Conservation (phyloP, 1,140 invertebrate species). For the Cotesia typhae region DNA sequence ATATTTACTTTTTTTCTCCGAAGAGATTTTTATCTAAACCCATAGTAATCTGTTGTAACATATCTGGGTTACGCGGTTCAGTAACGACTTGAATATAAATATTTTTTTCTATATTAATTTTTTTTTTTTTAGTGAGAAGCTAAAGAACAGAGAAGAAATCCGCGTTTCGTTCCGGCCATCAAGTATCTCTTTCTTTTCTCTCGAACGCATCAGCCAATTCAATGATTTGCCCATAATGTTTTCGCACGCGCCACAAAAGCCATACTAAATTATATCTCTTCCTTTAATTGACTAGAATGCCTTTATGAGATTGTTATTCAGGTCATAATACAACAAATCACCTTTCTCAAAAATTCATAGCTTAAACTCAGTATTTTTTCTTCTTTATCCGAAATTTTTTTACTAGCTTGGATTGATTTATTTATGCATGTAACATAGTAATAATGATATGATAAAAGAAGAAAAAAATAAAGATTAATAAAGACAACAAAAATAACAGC, state of each 20-base stretch:
- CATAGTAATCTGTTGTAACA: constrained; percentile 32
- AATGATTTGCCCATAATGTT: constrained; percentile 16
- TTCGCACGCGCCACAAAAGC: constrained; percentile 35
- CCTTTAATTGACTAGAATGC: constrained; percentile 35
- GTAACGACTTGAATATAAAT: constrained; percentile 32
- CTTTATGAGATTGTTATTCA: constrained; percentile 34
- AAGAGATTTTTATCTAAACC: constrained; percentile 26
- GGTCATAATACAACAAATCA: constrained; percentile 33
- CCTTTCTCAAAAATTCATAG: constrained; percentile 16
- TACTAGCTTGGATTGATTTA: not conserved
- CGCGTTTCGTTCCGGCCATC: constrained; percentile 42
- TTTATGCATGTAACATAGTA: not conserved
- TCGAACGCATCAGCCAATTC: not conserved
- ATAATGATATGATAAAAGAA: not conserved
- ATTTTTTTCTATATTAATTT: not conserved
- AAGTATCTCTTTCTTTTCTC: constrained; percentile 33
- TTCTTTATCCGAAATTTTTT: constrained; percentile 4
- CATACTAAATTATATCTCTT: constrained; percentile 34
- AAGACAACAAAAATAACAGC: constrained; percentile 1
- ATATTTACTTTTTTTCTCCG: constrained; percentile 15
- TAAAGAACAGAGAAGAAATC: constrained; percentile 43
- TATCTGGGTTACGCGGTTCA: constrained; percentile 44
- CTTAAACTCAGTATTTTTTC: constrained; percentile 24
- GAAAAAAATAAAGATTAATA: not conserved
- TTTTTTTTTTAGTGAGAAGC: constrained; percentile 25